Evolutionary conservation across 2,888 invertebrate genomes (phyloP), one percentile per base, ranked within the genome.

Genomic region (Xestia c-nigrum): DNA sequence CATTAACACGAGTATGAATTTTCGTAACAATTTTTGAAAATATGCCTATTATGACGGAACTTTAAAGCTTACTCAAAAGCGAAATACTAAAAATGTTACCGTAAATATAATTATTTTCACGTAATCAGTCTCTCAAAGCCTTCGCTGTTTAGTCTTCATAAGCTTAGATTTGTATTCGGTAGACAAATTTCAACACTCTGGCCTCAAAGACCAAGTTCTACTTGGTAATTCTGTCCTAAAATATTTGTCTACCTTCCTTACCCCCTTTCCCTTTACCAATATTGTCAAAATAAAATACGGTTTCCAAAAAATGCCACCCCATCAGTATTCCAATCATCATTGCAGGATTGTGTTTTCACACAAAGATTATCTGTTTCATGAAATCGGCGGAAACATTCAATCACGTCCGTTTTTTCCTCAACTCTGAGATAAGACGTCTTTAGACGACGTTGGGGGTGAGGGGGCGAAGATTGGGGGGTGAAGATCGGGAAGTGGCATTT

Each of bases 301-400:
- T 43, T 59, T 21, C 38, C 67, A 67, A 76, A 74, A 40, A 70
- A 86, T 83, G 72, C 76, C 83, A 57, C 52, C 52, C 76, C 79
- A 84, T 86, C 85, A 71, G 76, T 84, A 83, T 86, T 82, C 86
- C 86, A 86, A 87, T 87, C 85, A 87, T 87, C 84, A 76, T 80
- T 71, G 69, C 79, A 86, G 88, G 89, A 91, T 90, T 89, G 91
- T 91, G 92, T 89, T 88, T 89, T 90, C 90, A 90, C 91, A 92
- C 89, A 89, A 87, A 88, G 92, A 93, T 92, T 94, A 94, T 94
- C 94, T 91, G 90, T 92, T 90, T 90, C 90, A 89, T 90, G 90
- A 88, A 90, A 95, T 95, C 95, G 91, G 92, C 95, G 96, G 96
- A 96, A 96, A 92, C 95, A 90, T 93, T 96, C 95, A 93, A 96